Base-by-base conservation (phyloP, 37 sponge, comb jelly and placozoan genomes). In the Lycopodina hypogea region DNA sequence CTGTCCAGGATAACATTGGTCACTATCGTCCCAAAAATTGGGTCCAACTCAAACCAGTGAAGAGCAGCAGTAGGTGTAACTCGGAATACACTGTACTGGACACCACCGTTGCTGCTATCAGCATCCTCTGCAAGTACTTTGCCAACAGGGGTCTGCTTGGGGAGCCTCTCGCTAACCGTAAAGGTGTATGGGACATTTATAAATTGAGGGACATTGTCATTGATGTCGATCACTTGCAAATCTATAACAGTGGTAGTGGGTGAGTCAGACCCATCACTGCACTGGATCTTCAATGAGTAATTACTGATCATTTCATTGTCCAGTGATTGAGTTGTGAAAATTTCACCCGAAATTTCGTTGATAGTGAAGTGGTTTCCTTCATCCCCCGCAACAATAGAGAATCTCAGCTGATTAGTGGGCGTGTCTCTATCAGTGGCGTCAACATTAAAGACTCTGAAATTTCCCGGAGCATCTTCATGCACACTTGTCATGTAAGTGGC, bases 201-300 rank as follows among this genome's bases (percentile, higher is more conserved):
- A 64, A 93, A 93, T 40, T 69, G 30, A 26, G 93, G 93, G 19
- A 75, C 38, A 41, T 93, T 64, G 53, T 93, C 93, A 40, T 93
- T 93, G 50, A 82, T 78, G 53, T 93, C 93, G 9, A 65, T 33
- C 17, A 93, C 84, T 0, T 59, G 42, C 12, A 93, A 61, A 2
- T 83, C 37, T 19, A 64, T 22, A 50, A 61, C 58, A 55, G 68
- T 40, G 2, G 19, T 18, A 1, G 33, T 24, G 15, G 82, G 26
- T n/a, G 56, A 45, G 0, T 21, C 41, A 0, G 23, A 83, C 0
- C 81, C 80, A 81, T 93, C 93, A 26, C 1, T 52, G 32, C 72
- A 89, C 17, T 72, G 50, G 29, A 85, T 73, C 7, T 9, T 3
- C 30, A 93, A 77, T 29, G 79, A 81, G 83, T 85, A 93, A 68